Percentiles rank a stretch among this genome's conserved stretches.
These are phyloP conservation scores for Canis aureus DNA, from an alignment of 2,113 vertebrate species.

Conservation along the genomic window DNA sequence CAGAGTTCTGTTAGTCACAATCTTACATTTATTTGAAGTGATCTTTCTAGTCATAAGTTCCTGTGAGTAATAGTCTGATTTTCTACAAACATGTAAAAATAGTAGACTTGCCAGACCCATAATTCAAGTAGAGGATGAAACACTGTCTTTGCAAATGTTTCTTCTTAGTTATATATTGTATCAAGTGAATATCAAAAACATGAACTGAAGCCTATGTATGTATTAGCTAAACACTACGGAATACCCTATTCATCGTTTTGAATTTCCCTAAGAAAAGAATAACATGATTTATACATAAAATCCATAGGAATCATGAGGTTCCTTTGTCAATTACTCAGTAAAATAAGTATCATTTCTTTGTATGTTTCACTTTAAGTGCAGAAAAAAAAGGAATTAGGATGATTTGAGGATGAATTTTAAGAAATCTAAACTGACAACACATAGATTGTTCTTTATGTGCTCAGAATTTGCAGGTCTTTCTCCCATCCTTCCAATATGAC, in stretches of 20 bases:
- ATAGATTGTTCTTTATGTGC: not conserved
- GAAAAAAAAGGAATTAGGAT: not conserved
- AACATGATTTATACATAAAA: not conserved
- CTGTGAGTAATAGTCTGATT: not conserved
- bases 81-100: not conserved
- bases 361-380: not conserved
- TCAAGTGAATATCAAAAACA: not conserved
- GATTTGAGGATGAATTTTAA: not conserved
- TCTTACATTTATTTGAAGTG: not conserved
- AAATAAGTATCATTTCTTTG: not conserved
- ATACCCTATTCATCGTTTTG: not conserved
- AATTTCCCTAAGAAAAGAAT: not conserved
- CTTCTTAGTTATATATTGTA: not conserved
- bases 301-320: not conserved
- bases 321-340: slow-evolving; percentile 19
- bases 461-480: not conserved
- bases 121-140: not conserved
- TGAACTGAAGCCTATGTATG: not conserved
- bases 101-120: not conserved
- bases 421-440: not conserved
- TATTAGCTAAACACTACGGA: not conserved
- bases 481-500: not conserved
- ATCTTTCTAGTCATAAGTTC: not conserved
- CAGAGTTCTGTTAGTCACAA: not conserved
- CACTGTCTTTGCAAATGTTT: not conserved